Base-by-base conservation (phyloP, 2,113 vertebrate species). In the Gnathonemus echidnorhynchus region DNA sequence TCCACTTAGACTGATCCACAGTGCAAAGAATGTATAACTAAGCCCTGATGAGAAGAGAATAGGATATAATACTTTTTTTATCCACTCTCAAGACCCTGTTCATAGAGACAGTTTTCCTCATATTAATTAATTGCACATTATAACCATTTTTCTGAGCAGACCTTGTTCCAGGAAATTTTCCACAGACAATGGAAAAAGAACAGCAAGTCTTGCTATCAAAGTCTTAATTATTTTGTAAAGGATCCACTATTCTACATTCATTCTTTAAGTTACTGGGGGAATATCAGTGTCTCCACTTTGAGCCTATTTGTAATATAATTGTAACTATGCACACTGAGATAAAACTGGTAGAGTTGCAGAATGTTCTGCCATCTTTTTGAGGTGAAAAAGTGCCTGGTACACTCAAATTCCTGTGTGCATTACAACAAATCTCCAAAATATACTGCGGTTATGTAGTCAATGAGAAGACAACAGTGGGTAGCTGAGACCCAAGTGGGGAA, bases 21-120 rank as follows among this genome's bases (percentile, higher is more conserved):
- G 93, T 94, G 95, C 94, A 95, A 93, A 56, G 95, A 96, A 95
- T 95, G 95, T 94, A 93, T 92, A 94, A 92, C 94, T 92, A 94
- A 95, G 92, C 93, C 91, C 92, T 93, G 94, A 94, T 94, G 92
- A 91, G 94, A 94, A 94, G 94, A 94, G 85, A 91, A 90, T 87
- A 21, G 35, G 53, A 24, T 66, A 45, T 88, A 88, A 88, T 62
- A 19, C 56, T 66, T 88, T 88, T 92, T 92, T 92, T 89, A 89
- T 90, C 91, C 90, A 93, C 93, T 92, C 91, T 91, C 93, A 62
- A 92, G 66, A 91, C 90, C 90, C 84, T 2, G 17, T 91, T 90
- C 88, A 90, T 90, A 92, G 92, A 89, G 50, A 62, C 92, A 35
- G 35, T 9, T 50, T 52, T 74, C 21, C 86, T 50, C 89, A 46